These are phyloP conservation scores for Drosophila antonietae DNA, from an alignment of 2,888 invertebrate genomes.

Conservation along the genomic window DNA sequence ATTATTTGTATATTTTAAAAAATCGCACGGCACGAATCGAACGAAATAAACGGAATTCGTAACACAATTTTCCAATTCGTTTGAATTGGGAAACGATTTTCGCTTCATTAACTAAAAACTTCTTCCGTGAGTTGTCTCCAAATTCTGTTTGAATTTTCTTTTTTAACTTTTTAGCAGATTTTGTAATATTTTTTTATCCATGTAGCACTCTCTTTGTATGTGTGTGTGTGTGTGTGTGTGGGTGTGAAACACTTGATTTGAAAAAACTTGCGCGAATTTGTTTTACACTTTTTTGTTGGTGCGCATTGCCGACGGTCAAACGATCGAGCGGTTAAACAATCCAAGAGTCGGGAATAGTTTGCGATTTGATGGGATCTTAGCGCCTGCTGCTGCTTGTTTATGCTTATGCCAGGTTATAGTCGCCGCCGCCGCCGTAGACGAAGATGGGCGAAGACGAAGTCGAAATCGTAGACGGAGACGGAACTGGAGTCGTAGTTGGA, in stretches of 20 bases:
- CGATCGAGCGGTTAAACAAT: slow-evolving; percentile 31
- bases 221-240: slow-evolving; percentile 15
- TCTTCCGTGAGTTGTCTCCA: slow-evolving; percentile 17
- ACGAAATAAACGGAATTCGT: slow-evolving; percentile 15
- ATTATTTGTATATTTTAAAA: slow-evolving; percentile 39
- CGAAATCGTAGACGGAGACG: slow-evolving; percentile 8
- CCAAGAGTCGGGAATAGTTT: slow-evolving; percentile 41
- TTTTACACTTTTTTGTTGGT: slow-evolving; percentile 23
- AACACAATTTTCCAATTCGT: slow-evolving; percentile 36
- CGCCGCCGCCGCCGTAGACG: slow-evolving; percentile 29
- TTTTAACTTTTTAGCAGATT: slow-evolving; percentile 4
- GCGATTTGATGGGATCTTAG: slow-evolving; percentile 37
- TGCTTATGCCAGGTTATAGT: slow-evolving; percentile 36
- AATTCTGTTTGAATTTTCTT: slow-evolving; percentile 21
- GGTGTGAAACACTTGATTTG: slow-evolving; percentile 20
- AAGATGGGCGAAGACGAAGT: slow-evolving; percentile 4
- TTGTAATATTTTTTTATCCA: slow-evolving; percentile 14
- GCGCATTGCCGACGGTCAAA: slow-evolving; percentile 62
- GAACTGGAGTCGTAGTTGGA: not conserved
- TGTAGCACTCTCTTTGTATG: slow-evolving; percentile 4
- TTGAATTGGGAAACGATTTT: slow-evolving; percentile 34
- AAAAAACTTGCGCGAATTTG: slow-evolving; percentile 21
- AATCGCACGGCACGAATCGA: slow-evolving; percentile 42
- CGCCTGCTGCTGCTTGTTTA: slow-evolving; percentile 46
- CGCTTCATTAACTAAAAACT: slow-evolving; percentile 32